Evolutionary conservation across 2,888 invertebrate species (phyloP).

Genomic region (Rhopalosiphum nymphaeae): DNA sequence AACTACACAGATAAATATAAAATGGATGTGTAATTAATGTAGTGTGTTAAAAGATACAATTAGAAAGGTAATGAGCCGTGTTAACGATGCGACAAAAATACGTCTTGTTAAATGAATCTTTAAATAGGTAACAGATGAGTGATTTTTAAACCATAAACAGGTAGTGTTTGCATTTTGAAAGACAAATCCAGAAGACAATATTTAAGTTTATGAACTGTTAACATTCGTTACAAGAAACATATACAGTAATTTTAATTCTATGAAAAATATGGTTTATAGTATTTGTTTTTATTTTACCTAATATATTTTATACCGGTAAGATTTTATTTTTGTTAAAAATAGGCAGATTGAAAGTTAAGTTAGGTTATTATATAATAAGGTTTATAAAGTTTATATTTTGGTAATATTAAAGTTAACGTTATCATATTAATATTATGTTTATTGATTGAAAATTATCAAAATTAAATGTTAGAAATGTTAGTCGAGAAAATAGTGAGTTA

Average conservation of each 20-base stretch:
- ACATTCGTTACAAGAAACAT: background rate
- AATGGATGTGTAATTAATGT: conserved; percentile 11
- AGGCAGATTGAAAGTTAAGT: background rate
- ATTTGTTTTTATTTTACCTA: background rate
- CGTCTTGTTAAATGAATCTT: conserved; percentile 1
- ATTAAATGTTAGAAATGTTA: no score
- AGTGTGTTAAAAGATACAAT: conserved; percentile 17
- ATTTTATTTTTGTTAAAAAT: background rate
- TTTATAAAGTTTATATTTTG: no score
- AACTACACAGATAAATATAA: background rate
- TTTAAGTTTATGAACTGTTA: background rate
- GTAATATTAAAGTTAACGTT: no score
- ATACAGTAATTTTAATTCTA: background rate
- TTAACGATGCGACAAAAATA: conserved; percentile 14
- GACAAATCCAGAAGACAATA: background rate
- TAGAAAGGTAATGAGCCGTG: conserved; percentile 13
- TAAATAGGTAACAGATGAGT: conserved; percentile 20
- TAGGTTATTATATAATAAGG: background rate
- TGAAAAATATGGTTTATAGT: background rate
- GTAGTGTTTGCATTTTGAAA: background rate
- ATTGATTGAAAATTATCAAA: no score
- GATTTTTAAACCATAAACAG: background rate
- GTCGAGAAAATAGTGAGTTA: no score
- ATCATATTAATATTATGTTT: no score
- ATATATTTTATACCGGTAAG: background rate